Conservation (phyloP, 2,113 vertebrate species). For the Cervus canadensis region DNA sequence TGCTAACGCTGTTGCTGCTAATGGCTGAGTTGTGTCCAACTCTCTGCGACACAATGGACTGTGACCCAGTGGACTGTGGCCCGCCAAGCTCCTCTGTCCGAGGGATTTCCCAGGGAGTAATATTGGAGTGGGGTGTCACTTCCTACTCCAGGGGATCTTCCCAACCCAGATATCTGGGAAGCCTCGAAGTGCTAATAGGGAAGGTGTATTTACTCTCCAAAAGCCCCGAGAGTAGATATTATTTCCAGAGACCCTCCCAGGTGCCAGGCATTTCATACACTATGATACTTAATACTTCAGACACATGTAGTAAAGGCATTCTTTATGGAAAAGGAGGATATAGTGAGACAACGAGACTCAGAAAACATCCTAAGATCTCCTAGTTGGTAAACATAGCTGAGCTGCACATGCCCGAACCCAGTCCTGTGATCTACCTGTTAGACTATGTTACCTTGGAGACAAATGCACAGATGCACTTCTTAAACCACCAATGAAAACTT, state of each 20-base stretch:
- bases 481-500: not conserved
- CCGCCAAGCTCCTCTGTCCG: not conserved
- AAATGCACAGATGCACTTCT: not conserved
- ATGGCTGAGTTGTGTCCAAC: not conserved
- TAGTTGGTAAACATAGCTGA: not conserved
- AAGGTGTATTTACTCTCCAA: not conserved
- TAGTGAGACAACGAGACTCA: not conserved
- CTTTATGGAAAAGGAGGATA: not conserved
- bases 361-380: not conserved
- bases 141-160: not conserved
- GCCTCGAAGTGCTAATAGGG: not conserved
- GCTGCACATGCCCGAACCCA: not conserved
- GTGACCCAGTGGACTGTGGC: not conserved
- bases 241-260: not conserved
- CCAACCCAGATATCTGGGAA: not conserved
- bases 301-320: not conserved
- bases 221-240: not conserved
- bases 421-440: not conserved
- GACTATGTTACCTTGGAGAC: not conserved
- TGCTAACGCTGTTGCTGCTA: not conserved
- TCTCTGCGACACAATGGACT: rapidly evolving
- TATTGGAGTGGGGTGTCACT: not conserved
- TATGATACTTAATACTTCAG: not conserved
- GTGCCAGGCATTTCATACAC: not conserved
- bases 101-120: not conserved